Base-by-base conservation (phyloP, 2,888 invertebrate species). In the Apotomis betuletana region DNA sequence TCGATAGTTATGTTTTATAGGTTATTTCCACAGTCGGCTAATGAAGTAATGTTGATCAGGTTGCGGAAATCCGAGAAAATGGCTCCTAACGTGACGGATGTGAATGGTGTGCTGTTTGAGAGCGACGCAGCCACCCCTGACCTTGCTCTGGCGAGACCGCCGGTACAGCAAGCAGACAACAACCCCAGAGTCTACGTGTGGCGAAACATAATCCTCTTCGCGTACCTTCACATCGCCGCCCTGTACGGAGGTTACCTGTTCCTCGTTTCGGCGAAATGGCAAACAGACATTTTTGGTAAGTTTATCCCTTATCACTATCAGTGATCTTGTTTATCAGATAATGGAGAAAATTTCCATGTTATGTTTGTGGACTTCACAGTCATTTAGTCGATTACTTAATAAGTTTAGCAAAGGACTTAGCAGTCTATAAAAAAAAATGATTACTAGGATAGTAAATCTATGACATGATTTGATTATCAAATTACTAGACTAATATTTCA, bases 201-300 rank as follows among this genome's bases (percentile, higher is more conserved):
- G 97, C 94, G 96, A 77, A 98, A 97, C 84, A 96, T 98, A 63
- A 87, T 96, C n/a, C 93, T 96, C 0, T 97, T 98, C 83, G 90
- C 93, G 8, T 96, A 96, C 83, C 94, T 98, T 74, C 97, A 98
- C 85, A 54, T 95, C 63, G 96, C 96, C 3, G 96, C 97, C 0
- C 68, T 97, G 0, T 97, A 97, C 83, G 97, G 97, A 65, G 86
- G 95, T 4, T 97, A 96, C 86, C 93, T 97, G 15, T 93, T 95
- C 83, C 87, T 97, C 46, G 95, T 96, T 67, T 96, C 96, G 4
- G 97, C 97, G 49, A 96, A 96, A 93, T 93, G 96, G 90, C 90
- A 91, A 77, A 97, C 97, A 9, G 90, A 95, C 70, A 79, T 95
- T 74, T 96, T 95, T 83, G 96, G 97, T 97, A 90, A 95, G 95